Conservation (phyloP, 2,797 vertebrate species). For the Lepus oiostolus region DNA sequence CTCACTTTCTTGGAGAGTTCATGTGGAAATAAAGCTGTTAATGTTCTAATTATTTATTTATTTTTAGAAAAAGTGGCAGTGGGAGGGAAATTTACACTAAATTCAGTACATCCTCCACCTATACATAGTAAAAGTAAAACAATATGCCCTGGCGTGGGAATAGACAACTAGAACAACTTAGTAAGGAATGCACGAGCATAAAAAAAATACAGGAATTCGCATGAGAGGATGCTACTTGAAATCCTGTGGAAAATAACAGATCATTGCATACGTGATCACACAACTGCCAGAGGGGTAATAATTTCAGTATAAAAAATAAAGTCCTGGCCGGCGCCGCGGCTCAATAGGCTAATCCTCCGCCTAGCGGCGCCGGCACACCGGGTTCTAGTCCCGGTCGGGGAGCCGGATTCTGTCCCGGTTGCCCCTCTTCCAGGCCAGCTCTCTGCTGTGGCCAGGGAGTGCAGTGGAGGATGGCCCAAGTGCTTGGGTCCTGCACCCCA, state of each 20-base stretch:
- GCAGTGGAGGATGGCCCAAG: no score
- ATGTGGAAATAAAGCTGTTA: slow-evolving; percentile 9
- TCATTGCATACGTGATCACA: neutral
- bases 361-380: no score
- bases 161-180: neutral
- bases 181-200: neutral
- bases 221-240: neutral
- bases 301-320: slow-evolving; percentile 55
- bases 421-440: no score
- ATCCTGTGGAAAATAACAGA: slow-evolving; percentile 55
- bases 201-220: slow-evolving; percentile 34
- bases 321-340: no score
- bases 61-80: neutral
- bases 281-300: neutral
- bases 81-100: neutral
- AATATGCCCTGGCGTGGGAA: neutral
- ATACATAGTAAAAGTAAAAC: slow-evolving; percentile 24
- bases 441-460: no score
- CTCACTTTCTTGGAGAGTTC: neutral
- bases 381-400: no score
- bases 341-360: no score
- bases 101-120: neutral
- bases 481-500: no score
- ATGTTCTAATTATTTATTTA: neutral
- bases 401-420: no score